Evolutionary conservation across 2,888 invertebrate genomes (phyloP).

Genomic region (Steinernema hermaphroditum): DNA sequence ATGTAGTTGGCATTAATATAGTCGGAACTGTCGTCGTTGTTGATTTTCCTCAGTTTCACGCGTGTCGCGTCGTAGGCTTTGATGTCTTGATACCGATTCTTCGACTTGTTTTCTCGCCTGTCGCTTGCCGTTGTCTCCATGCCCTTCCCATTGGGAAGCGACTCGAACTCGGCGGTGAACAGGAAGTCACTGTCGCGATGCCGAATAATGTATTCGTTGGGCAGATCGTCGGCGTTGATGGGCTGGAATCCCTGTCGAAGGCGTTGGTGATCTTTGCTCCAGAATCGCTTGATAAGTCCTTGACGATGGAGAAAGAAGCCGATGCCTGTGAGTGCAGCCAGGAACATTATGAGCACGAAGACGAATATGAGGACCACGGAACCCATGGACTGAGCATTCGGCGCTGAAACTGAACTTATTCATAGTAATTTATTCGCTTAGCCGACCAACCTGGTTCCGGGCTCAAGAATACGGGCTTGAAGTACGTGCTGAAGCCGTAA

Average conservation of each 20-base stretch:
- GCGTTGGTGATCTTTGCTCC: slow-evolving; percentile 45
- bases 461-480: slow-evolving; percentile 59
- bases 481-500: slow-evolving; percentile 63
- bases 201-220: slow-evolving; percentile 60
- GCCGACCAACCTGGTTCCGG: slow-evolving; percentile 36
- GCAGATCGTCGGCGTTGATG: slow-evolving; percentile 59
- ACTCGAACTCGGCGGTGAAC: slow-evolving; percentile 64
- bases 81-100: slow-evolving; percentile 70
- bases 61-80: slow-evolving; percentile 69
- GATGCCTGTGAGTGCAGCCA: slow-evolving; percentile 34
- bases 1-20: slow-evolving; percentile 74
- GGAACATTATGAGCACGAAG: slow-evolving; percentile 40
- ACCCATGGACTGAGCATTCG: background rate
- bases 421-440: background rate
- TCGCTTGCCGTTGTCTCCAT: slow-evolving; percentile 57
- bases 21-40: slow-evolving; percentile 66
- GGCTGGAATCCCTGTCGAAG: slow-evolving; percentile 43
- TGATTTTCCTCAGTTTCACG: slow-evolving; percentile 67
- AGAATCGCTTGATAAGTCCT: slow-evolving; percentile 40
- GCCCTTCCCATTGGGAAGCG: slow-evolving; percentile 53
- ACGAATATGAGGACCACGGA: slow-evolving; percentile 33
- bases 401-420: background rate
- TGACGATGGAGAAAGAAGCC: slow-evolving; percentile 48
- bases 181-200: slow-evolving; percentile 65
- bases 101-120: slow-evolving; percentile 46